These are phyloP conservation scores for Battus philenor DNA, from an alignment of 1,140 invertebrate genomes.

Conservation along the genomic window DNA sequence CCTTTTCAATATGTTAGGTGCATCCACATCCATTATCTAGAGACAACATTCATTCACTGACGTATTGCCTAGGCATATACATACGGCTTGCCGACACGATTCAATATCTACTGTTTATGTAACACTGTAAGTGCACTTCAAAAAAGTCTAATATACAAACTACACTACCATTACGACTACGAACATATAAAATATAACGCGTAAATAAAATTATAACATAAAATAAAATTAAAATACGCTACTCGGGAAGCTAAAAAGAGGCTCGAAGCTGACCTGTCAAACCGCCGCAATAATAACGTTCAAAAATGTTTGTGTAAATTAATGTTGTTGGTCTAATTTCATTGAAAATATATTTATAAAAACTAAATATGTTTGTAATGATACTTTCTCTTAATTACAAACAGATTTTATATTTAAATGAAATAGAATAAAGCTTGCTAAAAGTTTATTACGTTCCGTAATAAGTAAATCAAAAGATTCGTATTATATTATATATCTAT, in stretches of 20 bases:
- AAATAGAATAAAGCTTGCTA: too few species aligned
- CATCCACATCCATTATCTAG: conserved; percentile 75
- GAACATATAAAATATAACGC: conserved; percentile 43
- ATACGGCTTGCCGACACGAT: conserved; percentile 60
- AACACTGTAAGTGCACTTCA: conserved; percentile 66
- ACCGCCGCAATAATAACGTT: conserved; percentile 52
- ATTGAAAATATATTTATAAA: too few species aligned
- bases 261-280: conserved; percentile 69
- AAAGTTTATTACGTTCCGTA: too few species aligned
- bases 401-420: too few species aligned
- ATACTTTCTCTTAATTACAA: too few species aligned
- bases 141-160: conserved; percentile 36
- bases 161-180: conserved; percentile 44
- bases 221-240: conserved; percentile 64
- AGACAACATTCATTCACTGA: conserved; percentile 70
- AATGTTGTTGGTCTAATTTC: too few species aligned
- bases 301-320: too few species aligned
- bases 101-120: conserved; percentile 61
- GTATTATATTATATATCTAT: too few species aligned
- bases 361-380: too few species aligned
- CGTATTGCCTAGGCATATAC: conserved; percentile 67
- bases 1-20: conserved; percentile 74
- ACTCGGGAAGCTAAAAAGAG: conserved; percentile 63
- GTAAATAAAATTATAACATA: conserved; percentile 53
- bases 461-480: too few species aligned